Conservation (phyloP, 2,113 vertebrate species). For the Procavia capensis region DNA sequence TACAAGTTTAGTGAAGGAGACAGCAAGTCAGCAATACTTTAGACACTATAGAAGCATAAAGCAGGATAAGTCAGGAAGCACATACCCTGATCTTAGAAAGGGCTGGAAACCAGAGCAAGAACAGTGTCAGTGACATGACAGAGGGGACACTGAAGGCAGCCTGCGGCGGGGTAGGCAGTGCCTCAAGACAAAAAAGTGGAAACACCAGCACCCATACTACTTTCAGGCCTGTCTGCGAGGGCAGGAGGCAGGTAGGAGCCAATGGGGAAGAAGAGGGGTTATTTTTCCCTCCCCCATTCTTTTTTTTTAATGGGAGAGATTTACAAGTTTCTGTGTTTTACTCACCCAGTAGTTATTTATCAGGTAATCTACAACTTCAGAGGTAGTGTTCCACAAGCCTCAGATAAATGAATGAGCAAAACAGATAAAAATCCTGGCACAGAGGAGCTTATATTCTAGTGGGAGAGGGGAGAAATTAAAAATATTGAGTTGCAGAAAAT, state of each 20-base stretch:
- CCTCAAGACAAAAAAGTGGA: background rate
- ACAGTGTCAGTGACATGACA: background rate
- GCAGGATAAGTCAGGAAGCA: background rate
- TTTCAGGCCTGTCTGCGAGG: background rate
- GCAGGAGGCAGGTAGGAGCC: background rate
- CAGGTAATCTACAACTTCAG: background rate
- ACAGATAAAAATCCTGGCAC: background rate
- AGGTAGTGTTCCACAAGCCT: background rate
- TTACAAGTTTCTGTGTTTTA: background rate
- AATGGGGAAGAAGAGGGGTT: background rate
- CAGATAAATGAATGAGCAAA: conserved; percentile 8
- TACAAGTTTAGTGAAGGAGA: background rate
- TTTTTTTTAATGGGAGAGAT: background rate
- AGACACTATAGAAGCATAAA: background rate
- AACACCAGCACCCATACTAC: background rate
- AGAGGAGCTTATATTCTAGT: background rate
- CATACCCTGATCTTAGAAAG: background rate
- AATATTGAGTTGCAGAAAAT: background rate
- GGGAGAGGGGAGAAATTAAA: background rate
- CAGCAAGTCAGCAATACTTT: background rate
- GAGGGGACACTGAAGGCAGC: background rate
- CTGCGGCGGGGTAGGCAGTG: background rate
- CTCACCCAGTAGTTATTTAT: background rate
- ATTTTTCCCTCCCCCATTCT: too few relatives aligned
- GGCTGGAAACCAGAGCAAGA: background rate